phyloP scores from a whole-genome alignment of 2,888 invertebrate species.

The Hydrotaea cyrtoneurina region DNA sequence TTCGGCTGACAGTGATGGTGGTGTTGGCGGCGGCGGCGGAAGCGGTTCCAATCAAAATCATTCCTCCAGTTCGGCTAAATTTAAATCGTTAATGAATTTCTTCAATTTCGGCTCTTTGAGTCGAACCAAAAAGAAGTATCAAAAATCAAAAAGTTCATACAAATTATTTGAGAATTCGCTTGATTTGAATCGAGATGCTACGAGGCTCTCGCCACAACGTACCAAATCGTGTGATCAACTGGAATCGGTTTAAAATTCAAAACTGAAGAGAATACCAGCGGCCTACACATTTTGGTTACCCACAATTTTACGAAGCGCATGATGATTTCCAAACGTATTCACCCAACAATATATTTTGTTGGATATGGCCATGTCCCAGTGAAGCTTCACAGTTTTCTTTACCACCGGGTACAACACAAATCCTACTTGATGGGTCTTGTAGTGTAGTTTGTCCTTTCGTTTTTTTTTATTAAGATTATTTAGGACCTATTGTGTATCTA shows the following conservation, averaged over 20 bases:
- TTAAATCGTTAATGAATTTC: slow-evolving; percentile 69
- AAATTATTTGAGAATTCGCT: slow-evolving; percentile 74
- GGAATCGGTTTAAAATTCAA: slow-evolving; percentile 72
- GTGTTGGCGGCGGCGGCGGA: not conserved
- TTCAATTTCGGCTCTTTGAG: slow-evolving; percentile 72
- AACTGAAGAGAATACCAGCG: not conserved
- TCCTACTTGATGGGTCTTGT: not conserved
- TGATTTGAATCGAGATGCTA: slow-evolving; percentile 68
- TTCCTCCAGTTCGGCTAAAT: slow-evolving; percentile 68
- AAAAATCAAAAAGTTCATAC: slow-evolving; percentile 74
- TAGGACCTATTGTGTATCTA: slow-evolving; percentile 1
- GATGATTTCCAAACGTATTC: too few species aligned
- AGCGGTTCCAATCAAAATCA: slow-evolving; percentile 42
- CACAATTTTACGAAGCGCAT: too few species aligned
- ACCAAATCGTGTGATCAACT: slow-evolving; percentile 78
- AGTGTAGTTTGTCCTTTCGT: not conserved
- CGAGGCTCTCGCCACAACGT: slow-evolving; percentile 68
- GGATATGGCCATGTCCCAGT: not conserved
- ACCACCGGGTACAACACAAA: too few species aligned
- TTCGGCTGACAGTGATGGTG: not conserved
- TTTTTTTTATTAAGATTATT: not conserved
- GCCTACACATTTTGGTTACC: too few species aligned
- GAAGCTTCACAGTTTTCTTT: not conserved
- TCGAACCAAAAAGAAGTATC: slow-evolving; percentile 76
- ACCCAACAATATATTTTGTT: too few species aligned